Conservation (phyloP, 2,113 vertebrate species). For the Silurus glanis region DNA sequence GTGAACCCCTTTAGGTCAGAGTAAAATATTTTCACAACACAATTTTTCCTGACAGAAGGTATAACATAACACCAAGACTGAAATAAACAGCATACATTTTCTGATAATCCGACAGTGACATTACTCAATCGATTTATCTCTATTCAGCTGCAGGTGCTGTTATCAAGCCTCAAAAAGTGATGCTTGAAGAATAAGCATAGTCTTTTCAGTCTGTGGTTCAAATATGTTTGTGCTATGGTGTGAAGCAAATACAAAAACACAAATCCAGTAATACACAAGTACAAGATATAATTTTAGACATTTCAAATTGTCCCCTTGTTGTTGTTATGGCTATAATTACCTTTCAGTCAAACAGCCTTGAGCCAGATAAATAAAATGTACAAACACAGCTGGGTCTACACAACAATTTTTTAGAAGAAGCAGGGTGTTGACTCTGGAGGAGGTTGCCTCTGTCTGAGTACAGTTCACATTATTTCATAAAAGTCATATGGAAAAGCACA, state of each 20-base stretch:
- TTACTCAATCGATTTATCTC: background rate
- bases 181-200: background rate
- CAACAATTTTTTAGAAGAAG: background rate
- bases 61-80: background rate
- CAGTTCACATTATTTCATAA: background rate
- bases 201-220: background rate
- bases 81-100: background rate
- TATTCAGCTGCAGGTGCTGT: conserved; percentile 10
- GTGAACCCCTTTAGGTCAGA: conserved; percentile 6
- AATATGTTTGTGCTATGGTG: background rate
- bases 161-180: background rate
- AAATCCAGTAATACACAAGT: background rate
- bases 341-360: background rate
- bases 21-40: background rate
- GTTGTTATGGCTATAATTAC: background rate
- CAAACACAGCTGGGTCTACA: conserved; percentile 50
- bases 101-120: background rate
- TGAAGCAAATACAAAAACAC: background rate
- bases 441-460: background rate
- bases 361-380: conserved; percentile 3
- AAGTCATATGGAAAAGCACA: background rate
- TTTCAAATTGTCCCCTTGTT: background rate
- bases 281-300: background rate
- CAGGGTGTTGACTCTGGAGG: conserved; percentile 10
- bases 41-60: background rate